These are phyloP conservation scores for Enoplosus armatus DNA, from an alignment of 2,797 vertebrate species.

Conservation along the genomic window DNA sequence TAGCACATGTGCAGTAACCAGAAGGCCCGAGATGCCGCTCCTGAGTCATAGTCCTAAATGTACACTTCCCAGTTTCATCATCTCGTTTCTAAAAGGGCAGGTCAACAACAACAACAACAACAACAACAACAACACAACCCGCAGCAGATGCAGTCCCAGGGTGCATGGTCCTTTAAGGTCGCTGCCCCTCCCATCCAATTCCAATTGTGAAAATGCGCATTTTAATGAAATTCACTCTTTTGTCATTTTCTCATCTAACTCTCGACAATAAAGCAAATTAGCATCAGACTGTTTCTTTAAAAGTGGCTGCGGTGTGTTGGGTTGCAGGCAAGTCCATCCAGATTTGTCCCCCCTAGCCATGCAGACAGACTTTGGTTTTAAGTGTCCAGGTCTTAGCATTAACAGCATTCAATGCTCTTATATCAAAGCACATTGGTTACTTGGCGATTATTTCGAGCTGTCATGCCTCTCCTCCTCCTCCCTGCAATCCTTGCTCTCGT, in stretches of 20 bases:
- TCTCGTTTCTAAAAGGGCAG: conserved; percentile 17
- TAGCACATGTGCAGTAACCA: conserved; percentile 10
- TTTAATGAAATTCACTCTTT: too few species aligned
- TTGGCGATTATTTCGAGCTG: neutral
- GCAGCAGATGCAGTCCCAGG: conserved; percentile 18
- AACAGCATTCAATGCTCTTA: neutral
- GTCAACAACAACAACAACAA: too few species aligned
- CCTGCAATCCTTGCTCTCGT: neutral
- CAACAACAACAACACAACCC: conserved; percentile 24
- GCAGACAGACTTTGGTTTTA: neutral
- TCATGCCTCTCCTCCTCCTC: neutral
- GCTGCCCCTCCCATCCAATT: too few species aligned
- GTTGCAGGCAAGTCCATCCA: neutral
- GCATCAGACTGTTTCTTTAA: neutral
- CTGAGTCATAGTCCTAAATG: conserved; percentile 37
- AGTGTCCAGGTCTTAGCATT: neutral
- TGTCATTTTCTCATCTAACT: neutral
- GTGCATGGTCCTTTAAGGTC: too few species aligned
- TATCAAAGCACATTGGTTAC: neutral
- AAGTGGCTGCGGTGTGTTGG: neutral
- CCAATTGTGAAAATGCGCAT: too few species aligned
- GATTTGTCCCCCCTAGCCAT: neutral
- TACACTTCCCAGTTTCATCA: neutral
- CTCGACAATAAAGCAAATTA: neutral
- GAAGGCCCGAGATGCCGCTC: neutral